Evolutionary conservation across 64 coral and sea anemone species (phyloP).

Genomic region (Porites australiensis): DNA sequence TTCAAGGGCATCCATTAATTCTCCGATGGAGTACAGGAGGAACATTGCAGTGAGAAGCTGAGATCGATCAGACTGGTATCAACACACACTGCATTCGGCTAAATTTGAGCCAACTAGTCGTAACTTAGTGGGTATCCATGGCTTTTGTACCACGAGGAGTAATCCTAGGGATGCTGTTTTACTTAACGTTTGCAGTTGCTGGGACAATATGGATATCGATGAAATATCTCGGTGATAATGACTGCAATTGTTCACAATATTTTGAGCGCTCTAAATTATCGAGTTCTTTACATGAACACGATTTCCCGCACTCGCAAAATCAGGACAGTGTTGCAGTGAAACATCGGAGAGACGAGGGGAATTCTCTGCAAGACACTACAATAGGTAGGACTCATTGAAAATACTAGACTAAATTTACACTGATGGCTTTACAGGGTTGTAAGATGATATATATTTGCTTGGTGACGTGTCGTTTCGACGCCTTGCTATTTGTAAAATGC

Average conservation of each 20-base stretch:
- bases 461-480: constrained; percentile 20
- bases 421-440: not conserved
- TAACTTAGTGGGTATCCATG: not conserved
- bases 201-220: constrained; percentile 84
- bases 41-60: not conserved
- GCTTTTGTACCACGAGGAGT: constrained; percentile 71
- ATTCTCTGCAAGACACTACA: not conserved
- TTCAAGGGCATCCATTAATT: not conserved
- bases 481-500: too few species aligned
- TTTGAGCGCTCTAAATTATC: constrained; percentile 32
- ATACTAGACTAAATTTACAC: too few species aligned
- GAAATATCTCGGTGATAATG: constrained; percentile 78
- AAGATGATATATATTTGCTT: not conserved
- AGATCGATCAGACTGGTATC: not conserved
- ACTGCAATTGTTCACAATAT: constrained; percentile 71
- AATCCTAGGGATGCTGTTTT: constrained; percentile 78
- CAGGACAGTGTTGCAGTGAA: not conserved
- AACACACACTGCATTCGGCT: too few species aligned
- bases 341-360: not conserved
- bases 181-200: constrained; percentile 83
- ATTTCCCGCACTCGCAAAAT: constrained; percentile 51
- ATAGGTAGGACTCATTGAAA: not conserved
- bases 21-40: not conserved
- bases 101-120: not conserved
- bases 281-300: constrained; percentile 52